Percentiles rank a stretch among this genome's conserved stretches.
These are phyloP conservation scores for Rhysida immarginata DNA, from an alignment of 1,140 invertebrate genomes.

Conservation along the genomic window DNA sequence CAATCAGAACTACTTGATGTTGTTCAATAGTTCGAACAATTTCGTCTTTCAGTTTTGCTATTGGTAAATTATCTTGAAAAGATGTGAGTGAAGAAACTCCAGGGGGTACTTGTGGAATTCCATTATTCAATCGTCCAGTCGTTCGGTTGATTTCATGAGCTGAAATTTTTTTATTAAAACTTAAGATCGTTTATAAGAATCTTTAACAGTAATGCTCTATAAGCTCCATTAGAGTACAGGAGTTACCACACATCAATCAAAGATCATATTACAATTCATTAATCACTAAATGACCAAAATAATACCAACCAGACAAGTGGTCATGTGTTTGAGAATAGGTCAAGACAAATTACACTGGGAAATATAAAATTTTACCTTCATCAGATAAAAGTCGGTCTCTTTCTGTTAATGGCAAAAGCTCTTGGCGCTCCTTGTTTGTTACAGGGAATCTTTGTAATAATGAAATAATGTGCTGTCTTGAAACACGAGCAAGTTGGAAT, in stretches of 20 bases:
- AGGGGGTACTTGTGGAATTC: slow-evolving; percentile 44
- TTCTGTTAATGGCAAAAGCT: slow-evolving; percentile 42
- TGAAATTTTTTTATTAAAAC: slow-evolving; percentile 15
- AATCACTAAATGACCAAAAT: too few relatives aligned
- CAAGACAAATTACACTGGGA: too few relatives aligned
- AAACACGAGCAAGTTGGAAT: slow-evolving; percentile 44
- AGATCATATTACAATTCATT: background rate
- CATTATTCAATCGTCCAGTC: slow-evolving; percentile 43
- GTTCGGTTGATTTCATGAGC: slow-evolving; percentile 35
- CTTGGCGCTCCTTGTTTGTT: slow-evolving; percentile 50
- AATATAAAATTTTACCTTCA: slow-evolving; percentile 23
- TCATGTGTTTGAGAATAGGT: too few relatives aligned
- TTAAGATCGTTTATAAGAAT: too few relatives aligned
- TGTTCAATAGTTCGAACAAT: slow-evolving; percentile 36
- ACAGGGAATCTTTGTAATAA: slow-evolving; percentile 51
- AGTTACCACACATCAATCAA: too few relatives aligned
- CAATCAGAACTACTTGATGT: slow-evolving; percentile 34
- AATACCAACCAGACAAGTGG: too few relatives aligned
- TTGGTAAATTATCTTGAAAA: slow-evolving; percentile 41
- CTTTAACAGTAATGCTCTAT: too few relatives aligned
- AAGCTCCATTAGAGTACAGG: too few relatives aligned
- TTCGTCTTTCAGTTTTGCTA: slow-evolving; percentile 34
- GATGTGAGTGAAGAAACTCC: slow-evolving; percentile 32
- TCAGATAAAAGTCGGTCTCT: slow-evolving; percentile 24
- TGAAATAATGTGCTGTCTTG: slow-evolving; percentile 40